Conservation (phyloP, 2,113 vertebrate species). For the Lanius ludovicianus region DNA sequence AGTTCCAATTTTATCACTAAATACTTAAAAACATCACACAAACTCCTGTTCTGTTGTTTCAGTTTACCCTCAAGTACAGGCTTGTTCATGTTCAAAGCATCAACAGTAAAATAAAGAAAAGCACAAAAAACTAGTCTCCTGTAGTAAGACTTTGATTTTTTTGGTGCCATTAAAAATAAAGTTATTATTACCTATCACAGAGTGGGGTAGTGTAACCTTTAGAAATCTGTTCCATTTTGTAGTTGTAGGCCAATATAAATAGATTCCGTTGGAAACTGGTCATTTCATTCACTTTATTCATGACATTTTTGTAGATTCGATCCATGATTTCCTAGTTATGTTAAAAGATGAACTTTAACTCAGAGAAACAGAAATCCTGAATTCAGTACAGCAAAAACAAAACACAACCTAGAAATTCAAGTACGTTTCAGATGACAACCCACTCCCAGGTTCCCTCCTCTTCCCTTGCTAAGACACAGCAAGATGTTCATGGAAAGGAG, state of each 20-base stretch:
- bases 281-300: conserved; percentile 93
- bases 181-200: conserved; percentile 82
- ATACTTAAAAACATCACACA: not conserved
- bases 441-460: not conserved
- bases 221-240: conserved; percentile 93
- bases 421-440: not conserved
- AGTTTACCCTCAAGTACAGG: not conserved
- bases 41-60: not conserved
- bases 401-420: not conserved
- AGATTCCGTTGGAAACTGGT: conserved; percentile 84
- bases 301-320: conserved; percentile 94
- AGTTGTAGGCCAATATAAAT: conserved; percentile 93
- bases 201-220: conserved; percentile 87
- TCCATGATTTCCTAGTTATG: conserved; percentile 92
- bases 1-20: not conserved
- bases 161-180: not conserved
- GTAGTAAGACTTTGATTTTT: not conserved
- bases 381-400: not conserved
- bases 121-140: not conserved
- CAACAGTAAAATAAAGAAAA: not conserved
- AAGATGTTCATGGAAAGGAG: not conserved
- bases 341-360: not conserved
- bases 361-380: not conserved
- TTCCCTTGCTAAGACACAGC: not conserved
- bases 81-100: not conserved